phyloP scores from a whole-genome alignment of 2,797 vertebrate species.

The Trachurus trachurus region DNA sequence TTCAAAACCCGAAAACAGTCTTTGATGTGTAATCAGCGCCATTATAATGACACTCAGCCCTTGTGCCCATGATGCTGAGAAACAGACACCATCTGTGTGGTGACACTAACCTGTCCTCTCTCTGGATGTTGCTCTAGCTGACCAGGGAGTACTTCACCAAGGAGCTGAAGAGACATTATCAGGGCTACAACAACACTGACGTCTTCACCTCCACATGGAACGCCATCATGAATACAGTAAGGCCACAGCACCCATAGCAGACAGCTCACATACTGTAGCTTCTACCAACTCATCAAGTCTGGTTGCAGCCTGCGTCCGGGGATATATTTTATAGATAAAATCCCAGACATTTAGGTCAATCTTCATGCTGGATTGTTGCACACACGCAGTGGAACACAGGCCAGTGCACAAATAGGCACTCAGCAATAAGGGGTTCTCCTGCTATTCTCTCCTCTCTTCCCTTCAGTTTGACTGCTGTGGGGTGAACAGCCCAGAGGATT shows the following conservation, averaged over 20 bases:
- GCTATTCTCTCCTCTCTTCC: constrained; percentile 39
- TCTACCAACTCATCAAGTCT: constrained; percentile 37
- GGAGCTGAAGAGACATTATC: constrained; percentile 94
- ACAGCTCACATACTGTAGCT: constrained; percentile 41
- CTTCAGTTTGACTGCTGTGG: constrained; percentile 96
- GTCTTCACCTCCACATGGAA: constrained; percentile 97
- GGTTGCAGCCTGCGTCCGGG: constrained; percentile 33
- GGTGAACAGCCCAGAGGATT: constrained; percentile 96
- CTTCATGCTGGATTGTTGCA: constrained; percentile 68
- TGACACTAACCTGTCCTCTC: constrained; percentile 21
- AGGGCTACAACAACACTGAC: constrained; percentile 92
- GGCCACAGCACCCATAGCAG: constrained; percentile 61
- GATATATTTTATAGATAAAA: constrained; percentile 70
- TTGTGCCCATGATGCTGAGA: constrained; percentile 15
- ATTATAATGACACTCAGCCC: neutral
- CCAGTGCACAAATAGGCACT: constrained; percentile 64
- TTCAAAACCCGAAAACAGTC: constrained; percentile 1
- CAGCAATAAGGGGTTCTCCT: constrained; percentile 47
- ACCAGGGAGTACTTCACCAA: constrained; percentile 96
- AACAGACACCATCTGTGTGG: neutral
- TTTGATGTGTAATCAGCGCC: neutral
- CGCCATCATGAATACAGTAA: constrained; percentile 96
- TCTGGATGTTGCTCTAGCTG: constrained; percentile 80
- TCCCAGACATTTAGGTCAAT: constrained; percentile 74
- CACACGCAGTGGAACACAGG: constrained; percentile 56